Percentiles rank a stretch among this genome's conserved stretches.
Conservation (phyloP, 53 echinoderm and acorn worm species). For the Mesocentrotus franciscanus region DNA sequence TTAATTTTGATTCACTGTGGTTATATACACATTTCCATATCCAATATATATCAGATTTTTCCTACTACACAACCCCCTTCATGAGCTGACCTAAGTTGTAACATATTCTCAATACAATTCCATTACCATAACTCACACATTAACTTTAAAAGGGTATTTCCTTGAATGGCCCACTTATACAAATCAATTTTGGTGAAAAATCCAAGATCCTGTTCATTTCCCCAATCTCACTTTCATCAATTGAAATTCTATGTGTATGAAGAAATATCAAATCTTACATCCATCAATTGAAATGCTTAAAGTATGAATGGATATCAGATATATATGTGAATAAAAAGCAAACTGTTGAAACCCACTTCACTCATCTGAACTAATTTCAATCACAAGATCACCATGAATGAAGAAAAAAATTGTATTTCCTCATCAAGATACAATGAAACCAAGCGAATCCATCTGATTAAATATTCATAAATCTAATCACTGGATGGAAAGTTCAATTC, state of each 20-base stretch:
- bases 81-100: no score
- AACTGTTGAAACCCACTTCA: neutral
- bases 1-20: no score
- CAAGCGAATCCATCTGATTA: neutral
- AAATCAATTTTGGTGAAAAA: neutral
- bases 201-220: neutral
- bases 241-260: no score
- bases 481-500: neutral
- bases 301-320: neutral
- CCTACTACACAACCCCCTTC: no score
- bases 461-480: neutral
- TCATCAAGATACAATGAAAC: neutral
- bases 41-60: no score
- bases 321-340: neutral
- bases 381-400: neutral
- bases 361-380: neutral
- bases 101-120: no score
- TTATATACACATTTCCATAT: no score
- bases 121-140: neutral
- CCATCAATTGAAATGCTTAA: neutral
- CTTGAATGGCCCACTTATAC: neutral
- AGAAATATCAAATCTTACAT: no score
- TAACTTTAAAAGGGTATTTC: neutral
- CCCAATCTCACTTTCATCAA: neutral
- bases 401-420: neutral